A percentile compares a stretch with the other conserved stretches of the same genome.
phyloP scores from a whole-genome alignment of 1,140 invertebrate genomes.

The Megathymus violae region DNA sequence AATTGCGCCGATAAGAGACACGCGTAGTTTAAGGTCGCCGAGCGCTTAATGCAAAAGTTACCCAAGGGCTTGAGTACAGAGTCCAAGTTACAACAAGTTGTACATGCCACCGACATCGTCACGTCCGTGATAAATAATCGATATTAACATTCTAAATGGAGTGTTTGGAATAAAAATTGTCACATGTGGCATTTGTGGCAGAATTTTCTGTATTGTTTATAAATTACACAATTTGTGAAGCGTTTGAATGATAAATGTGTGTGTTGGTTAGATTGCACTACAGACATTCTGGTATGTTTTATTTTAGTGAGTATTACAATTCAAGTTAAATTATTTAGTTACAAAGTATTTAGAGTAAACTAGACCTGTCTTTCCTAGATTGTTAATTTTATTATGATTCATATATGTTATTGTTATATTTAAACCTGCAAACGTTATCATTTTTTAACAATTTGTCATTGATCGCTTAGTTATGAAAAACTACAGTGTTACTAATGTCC shows the following conservation, averaged over 20 bases:
- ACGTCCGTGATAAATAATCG: conserved; percentile 16
- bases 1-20: conserved; percentile 39
- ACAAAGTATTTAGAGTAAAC: too few species aligned
- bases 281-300: too few species aligned
- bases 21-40: conserved; percentile 22
- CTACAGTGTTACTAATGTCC: too few species aligned
- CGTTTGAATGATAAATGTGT: neutral
- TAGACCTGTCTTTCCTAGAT: too few species aligned
- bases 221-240: neutral
- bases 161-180: conserved; percentile 14
- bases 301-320: too few species aligned
- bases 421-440: too few species aligned
- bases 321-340: too few species aligned
- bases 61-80: neutral
- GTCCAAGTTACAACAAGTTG: neutral
- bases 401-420: too few species aligned
- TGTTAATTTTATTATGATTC: too few species aligned
- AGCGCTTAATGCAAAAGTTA: neutral
- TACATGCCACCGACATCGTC: conserved; percentile 11
- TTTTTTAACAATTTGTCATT: too few species aligned
- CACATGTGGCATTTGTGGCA: neutral
- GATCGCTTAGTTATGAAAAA: too few species aligned
- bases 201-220: conserved; percentile 15
- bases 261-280: too few species aligned
- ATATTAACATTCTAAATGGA: conserved; percentile 25